Base-by-base conservation (phyloP, 2,113 vertebrate genomes). In the Danionella cerebrum region DNA sequence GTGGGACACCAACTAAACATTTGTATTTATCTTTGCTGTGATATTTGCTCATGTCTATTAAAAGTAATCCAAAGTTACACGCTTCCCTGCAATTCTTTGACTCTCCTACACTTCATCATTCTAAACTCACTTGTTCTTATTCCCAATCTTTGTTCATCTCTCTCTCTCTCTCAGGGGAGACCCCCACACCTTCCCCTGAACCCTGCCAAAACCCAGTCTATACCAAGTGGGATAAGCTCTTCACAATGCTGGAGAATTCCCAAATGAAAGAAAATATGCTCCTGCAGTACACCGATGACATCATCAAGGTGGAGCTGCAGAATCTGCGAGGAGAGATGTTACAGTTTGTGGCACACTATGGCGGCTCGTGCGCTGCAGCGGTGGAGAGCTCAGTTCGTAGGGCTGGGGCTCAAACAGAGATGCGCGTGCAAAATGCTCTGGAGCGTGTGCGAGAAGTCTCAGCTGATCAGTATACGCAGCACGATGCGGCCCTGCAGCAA, bases 201-300 rank as follows among this genome's bases (percentile, higher is more conserved):
- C 91, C 92, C 68, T 97, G 94, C 71, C 75, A 80, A 10, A 69
- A 73, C 29, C 38, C 35, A n/a, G 93, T 94, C 44, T 82, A 88
- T 75, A 90, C 82, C 2, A 87, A 90, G 68, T 98, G 96, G 96
- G 95, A 99, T 88, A 98, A 97, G 79, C 84, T 98, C 48, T 97
- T 99, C 84, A 90, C 88, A 52, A 95, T 96, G 95, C 83, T 98
- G 62, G 96, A 99, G 87, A 90, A 97, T 88, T 95, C 94, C 0
- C 94, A 98, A 83, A 98, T 97, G 96, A 89, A 91, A 54, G 91
- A 98, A 84, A 91, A 89, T 83, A 94, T 94, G 90, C 80, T 99
- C 81, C 89, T 97, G 70, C 91, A 98, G 78, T 87, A 89, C 0
- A 57, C 90, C 0, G 90, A 95, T 0, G 89, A 91, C 68, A 73